Conservation (phyloP, 1,140 invertebrate genomes). For the Penaeus chinensis region DNA sequence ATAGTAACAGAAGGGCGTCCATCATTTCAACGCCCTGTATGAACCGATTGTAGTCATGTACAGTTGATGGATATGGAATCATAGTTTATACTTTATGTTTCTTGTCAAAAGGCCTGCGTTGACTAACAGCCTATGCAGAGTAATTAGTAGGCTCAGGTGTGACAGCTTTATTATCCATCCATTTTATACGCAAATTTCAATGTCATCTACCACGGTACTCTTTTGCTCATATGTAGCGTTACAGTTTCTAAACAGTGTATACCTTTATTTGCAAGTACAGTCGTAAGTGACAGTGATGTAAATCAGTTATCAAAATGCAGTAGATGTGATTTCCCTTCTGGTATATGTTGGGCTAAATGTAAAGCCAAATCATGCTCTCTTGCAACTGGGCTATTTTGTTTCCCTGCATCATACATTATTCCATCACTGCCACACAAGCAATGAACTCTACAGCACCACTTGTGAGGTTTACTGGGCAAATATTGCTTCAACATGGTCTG, state of each 20-base stretch:
- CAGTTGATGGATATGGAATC: neutral
- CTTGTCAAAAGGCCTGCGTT: neutral
- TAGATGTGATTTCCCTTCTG: neutral
- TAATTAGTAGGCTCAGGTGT: neutral
- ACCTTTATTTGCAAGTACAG: neutral
- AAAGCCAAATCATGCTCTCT: neutral
- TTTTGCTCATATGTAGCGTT: neutral
- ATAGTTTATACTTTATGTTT: neutral
- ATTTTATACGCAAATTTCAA: neutral
- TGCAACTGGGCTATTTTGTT: neutral
- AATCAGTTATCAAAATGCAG: neutral
- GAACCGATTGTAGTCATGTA: neutral
- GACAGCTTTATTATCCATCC: slow-evolving; percentile 1
- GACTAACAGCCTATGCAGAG: neutral
- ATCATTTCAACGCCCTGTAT: too few relatives aligned
- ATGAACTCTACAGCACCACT: too few relatives aligned
- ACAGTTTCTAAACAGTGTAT: neutral
- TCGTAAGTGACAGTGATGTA: neutral
- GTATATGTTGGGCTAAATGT: neutral
- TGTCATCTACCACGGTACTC: neutral
- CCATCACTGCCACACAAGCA: too few relatives aligned
- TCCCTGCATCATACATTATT: too few relatives aligned
- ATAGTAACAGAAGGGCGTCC: neutral
- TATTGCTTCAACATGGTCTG: too few relatives aligned
- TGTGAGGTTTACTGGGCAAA: too few relatives aligned